phyloP scores from a whole-genome alignment of 2,888 invertebrate genomes.

The Temnothorax rugatulus region DNA sequence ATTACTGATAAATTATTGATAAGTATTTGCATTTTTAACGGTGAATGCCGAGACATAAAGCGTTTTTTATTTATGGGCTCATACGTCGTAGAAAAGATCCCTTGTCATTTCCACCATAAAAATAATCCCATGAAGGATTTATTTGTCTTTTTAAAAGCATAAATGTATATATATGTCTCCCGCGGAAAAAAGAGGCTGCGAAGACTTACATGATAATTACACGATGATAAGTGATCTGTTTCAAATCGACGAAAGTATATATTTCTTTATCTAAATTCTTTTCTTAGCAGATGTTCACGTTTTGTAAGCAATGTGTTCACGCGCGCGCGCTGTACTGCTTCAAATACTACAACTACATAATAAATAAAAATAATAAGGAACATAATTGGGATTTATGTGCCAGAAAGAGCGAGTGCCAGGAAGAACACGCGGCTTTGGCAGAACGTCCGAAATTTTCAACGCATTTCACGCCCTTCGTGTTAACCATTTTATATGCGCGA shows the following conservation, averaged over 20 bases:
- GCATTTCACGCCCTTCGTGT: constrained; percentile 10
- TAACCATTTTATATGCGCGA: constrained; percentile 41
- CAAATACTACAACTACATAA: background rate
- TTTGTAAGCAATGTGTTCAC: too few relatives aligned
- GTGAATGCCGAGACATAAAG: background rate
- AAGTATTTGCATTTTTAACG: background rate
- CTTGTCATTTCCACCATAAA: constrained; percentile 26
- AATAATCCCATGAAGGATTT: constrained; percentile 54
- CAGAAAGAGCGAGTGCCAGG: background rate
- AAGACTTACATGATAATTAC: constrained; percentile 40
- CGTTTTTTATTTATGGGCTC: constrained; percentile 24
- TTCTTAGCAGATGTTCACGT: background rate
- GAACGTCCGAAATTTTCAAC: constrained; percentile 37
- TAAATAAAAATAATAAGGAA: constrained; percentile 6
- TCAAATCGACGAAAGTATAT: background rate
- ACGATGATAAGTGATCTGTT: constrained; percentile 25
- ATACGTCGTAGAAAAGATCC: constrained; percentile 34
- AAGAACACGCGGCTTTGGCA: constrained; percentile 14
- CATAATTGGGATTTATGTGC: constrained; percentile 10
- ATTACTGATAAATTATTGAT: background rate
- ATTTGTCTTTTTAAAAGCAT: constrained; percentile 33
- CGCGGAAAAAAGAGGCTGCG: constrained; percentile 2
- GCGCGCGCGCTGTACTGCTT: background rate
- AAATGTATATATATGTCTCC: constrained; percentile 8
- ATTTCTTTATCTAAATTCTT: background rate